These are phyloP conservation scores for Silurus glanis DNA, from an alignment of 2,113 vertebrate genomes.

Conservation along the genomic window DNA sequence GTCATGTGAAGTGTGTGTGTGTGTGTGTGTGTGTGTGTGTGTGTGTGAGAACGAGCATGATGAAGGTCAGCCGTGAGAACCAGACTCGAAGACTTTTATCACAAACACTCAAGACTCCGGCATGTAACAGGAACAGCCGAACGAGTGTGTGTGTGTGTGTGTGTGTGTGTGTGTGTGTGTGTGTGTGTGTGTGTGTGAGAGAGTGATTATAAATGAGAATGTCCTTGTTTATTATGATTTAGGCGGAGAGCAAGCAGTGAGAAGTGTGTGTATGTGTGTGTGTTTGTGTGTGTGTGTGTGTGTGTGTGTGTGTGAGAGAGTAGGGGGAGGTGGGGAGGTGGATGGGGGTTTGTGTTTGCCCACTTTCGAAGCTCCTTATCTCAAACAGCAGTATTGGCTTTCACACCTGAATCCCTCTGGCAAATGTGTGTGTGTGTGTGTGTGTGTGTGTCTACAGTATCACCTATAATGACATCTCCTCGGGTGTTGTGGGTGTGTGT, in stretches of 20 bases:
- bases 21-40: conserved; percentile 8
- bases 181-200: background rate
- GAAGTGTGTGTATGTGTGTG: background rate
- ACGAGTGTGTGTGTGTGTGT: conserved; percentile 29
- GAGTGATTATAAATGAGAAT: background rate
- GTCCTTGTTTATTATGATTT: conserved; percentile 27
- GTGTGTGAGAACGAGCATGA: conserved; percentile 14
- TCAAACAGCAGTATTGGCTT: conserved; percentile 34
- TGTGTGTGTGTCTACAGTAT: conserved; percentile 18
- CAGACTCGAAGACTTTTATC: conserved; percentile 50
- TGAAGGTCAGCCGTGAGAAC: conserved; percentile 55
- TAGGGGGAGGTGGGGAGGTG: background rate
- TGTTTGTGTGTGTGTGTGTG: conserved; percentile 13
- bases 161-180: conserved; percentile 17
- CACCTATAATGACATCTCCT: background rate
- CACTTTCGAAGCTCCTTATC: conserved; percentile 30
- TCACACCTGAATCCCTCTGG: conserved; percentile 48
- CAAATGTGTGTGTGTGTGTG: conserved; percentile 15
- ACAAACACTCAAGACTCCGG: conserved; percentile 30
- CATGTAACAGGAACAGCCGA: conserved; percentile 20
- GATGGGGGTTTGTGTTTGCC: conserved; percentile 23
- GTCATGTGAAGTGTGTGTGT: conserved; percentile 12
- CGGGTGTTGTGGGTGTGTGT: conserved; percentile 13
- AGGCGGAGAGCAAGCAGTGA: conserved; percentile 2
- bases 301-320: conserved; percentile 19